Conservation (phyloP, 2,113 vertebrate species). For the Morone saxatilis region DNA sequence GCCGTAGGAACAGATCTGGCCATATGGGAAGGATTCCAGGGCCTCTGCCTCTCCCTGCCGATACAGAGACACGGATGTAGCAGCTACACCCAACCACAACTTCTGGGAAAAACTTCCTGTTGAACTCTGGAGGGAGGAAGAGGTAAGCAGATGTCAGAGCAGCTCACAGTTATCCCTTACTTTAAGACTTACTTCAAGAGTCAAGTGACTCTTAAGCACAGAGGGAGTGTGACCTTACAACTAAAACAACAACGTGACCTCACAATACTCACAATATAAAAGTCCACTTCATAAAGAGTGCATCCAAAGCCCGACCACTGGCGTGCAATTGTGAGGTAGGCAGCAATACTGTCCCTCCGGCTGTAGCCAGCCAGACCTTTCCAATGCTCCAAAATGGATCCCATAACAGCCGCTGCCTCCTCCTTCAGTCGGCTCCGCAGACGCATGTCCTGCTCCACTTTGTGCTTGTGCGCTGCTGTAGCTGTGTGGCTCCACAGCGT, state of each 20-base stretch:
- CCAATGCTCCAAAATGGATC: slow-evolving; percentile 91
- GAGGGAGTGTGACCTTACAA: not conserved
- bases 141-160: slow-evolving; percentile 33
- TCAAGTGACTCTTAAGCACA: not conserved
- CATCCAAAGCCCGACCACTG: slow-evolving; percentile 96
- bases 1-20: slow-evolving; percentile 92
- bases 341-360: slow-evolving; percentile 90
- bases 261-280: slow-evolving; percentile 89
- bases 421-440: slow-evolving; percentile 86
- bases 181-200: slow-evolving; percentile 6
- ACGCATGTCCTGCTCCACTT: slow-evolving; percentile 86
- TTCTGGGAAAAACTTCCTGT: slow-evolving; percentile 88
- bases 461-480: slow-evolving; percentile 86
- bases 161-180: not conserved
- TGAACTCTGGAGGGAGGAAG: slow-evolving; percentile 83
- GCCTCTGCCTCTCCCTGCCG: slow-evolving; percentile 91
- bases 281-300: slow-evolving; percentile 93
- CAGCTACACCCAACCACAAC: slow-evolving; percentile 91
- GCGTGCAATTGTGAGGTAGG: slow-evolving; percentile 91
- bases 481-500: slow-evolving; percentile 87
- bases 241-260: not conserved
- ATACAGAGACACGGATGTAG: slow-evolving; percentile 91
- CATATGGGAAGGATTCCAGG: slow-evolving; percentile 90
- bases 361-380: slow-evolving; percentile 91
- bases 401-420: slow-evolving; percentile 86